Conservation (phyloP, 2,113 vertebrate genomes). For the Microtus pennsylvanicus region DNA sequence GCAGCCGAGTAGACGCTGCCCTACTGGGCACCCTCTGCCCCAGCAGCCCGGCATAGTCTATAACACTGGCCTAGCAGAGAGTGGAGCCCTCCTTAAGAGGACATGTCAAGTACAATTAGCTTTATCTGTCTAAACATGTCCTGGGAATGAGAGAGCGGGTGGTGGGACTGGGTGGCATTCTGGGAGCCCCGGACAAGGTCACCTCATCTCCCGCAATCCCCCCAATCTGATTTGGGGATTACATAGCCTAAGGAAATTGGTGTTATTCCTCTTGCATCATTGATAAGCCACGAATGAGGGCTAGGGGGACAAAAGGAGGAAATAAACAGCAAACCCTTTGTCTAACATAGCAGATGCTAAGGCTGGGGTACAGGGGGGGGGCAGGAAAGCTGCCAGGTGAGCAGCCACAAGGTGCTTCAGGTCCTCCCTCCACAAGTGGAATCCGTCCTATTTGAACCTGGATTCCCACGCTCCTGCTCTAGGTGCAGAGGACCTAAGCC, state of each 20-base stretch:
- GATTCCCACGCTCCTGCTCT: neutral
- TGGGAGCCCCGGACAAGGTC: constrained; percentile 91
- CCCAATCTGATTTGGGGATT: constrained; percentile 95
- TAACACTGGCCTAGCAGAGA: constrained; percentile 83
- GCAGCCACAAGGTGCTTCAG: neutral
- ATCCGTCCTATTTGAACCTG: neutral
- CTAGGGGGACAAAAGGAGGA: constrained; percentile 72
- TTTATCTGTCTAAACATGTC: constrained; percentile 91
- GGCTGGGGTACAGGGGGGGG: neutral
- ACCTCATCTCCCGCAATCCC: constrained; percentile 91
- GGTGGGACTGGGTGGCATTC: constrained; percentile 88
- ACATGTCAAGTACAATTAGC: constrained; percentile 90
- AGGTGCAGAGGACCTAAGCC: neutral
- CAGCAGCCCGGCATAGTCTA: constrained; percentile 67
- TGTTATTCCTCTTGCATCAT: constrained; percentile 90
- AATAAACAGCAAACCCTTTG: constrained; percentile 50
- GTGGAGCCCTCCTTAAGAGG: constrained; percentile 88
- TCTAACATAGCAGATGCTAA: neutral
- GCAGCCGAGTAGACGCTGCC: neutral
- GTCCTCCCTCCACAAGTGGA: neutral
- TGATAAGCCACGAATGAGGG: constrained; percentile 90
- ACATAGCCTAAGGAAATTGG: constrained; percentile 93
- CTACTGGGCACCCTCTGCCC: neutral
- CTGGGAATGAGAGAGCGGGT: constrained; percentile 85
- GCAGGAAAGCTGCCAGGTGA: neutral